phyloP scores from a whole-genome alignment of 2,797 vertebrate species.

The Poecilia wingei region DNA sequence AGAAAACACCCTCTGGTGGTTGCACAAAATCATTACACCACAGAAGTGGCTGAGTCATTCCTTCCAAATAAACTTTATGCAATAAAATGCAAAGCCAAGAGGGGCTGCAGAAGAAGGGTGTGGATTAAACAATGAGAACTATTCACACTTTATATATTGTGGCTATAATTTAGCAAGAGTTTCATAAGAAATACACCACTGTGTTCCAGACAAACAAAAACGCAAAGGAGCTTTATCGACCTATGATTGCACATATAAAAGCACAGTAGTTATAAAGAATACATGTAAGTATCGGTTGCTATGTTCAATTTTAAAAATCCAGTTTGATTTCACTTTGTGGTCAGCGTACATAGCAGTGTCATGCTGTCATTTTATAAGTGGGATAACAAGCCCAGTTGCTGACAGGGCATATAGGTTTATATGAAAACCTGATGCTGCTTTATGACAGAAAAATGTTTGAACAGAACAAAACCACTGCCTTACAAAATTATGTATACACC shows the following conservation, averaged over 20 bases:
- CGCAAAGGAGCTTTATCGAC: background rate
- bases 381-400: slow-evolving; percentile 15
- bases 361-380: slow-evolving; percentile 43
- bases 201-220: slow-evolving; percentile 1
- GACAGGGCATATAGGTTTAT: slow-evolving; percentile 6
- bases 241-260: background rate
- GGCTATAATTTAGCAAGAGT: background rate
- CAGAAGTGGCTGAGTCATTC: slow-evolving; percentile 77
- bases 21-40: slow-evolving; percentile 32
- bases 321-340: slow-evolving; percentile 42
- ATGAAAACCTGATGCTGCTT: background rate
- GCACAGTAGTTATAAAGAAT: slow-evolving; percentile 44
- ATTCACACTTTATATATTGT: background rate
- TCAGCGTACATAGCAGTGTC: slow-evolving; percentile 23
- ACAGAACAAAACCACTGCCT: background rate
- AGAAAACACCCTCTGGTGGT: slow-evolving; percentile 64
- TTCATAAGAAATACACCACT: slow-evolving; percentile 5
- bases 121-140: background rate
- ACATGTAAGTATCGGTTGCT: slow-evolving; percentile 49
- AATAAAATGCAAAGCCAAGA: slow-evolving; percentile 21
- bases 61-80: slow-evolving; percentile 24
- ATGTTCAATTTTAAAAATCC: slow-evolving; percentile 42
- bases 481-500: background rate
- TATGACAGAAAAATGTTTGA: background rate
- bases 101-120: slow-evolving; percentile 9